These are phyloP conservation scores for Chrysogorgia sp. DNA, from an alignment of 92 coral and sea anemone species.

Conservation along the genomic window DNA sequence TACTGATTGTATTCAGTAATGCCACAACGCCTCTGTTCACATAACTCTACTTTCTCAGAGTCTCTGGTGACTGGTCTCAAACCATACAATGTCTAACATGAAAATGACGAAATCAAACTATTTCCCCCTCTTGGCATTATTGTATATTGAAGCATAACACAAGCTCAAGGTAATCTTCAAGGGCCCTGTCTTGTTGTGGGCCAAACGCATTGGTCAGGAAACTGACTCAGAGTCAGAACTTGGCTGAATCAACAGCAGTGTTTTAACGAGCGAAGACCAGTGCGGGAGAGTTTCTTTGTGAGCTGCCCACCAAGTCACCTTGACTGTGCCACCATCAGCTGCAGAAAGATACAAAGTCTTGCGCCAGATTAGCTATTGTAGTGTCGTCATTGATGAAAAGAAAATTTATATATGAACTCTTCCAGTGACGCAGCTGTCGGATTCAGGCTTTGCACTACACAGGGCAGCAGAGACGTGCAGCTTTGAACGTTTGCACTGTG, in stretches of 20 bases:
- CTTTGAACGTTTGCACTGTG: conserved; percentile 57
- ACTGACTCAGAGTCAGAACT: conserved; percentile 43
- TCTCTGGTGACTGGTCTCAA: conserved; percentile 2
- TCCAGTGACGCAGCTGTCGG: conserved; percentile 48
- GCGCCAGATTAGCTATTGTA: conserved; percentile 34
- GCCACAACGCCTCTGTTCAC: conserved; percentile 33
- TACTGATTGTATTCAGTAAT: conserved; percentile 26
- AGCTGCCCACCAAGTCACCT: conserved; percentile 60
- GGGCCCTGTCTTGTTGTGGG: background rate
- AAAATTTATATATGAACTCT: conserved; percentile 49
- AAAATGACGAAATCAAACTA: conserved; percentile 5
- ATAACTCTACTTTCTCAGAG: conserved; percentile 4
- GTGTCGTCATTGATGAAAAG: conserved; percentile 41
- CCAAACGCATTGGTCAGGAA: conserved; percentile 36
- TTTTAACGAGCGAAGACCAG: conserved; percentile 53
- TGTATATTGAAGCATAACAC: conserved; percentile 10
- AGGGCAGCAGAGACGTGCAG: conserved; percentile 41
- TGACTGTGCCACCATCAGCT: conserved; percentile 55
- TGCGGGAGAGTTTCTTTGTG: conserved; percentile 53
- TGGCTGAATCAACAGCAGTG: conserved; percentile 53
- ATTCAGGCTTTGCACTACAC: conserved; percentile 34
- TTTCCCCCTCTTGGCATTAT: background rate
- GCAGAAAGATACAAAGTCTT: conserved; percentile 42
- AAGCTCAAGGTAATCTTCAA: conserved; percentile 23
- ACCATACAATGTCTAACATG: conserved; percentile 9